Evolutionary conservation across 2,888 invertebrate genomes (phyloP), one percentile per base, ranked within the genome.

Genomic region (Caenorhabditis sulstoni): DNA sequence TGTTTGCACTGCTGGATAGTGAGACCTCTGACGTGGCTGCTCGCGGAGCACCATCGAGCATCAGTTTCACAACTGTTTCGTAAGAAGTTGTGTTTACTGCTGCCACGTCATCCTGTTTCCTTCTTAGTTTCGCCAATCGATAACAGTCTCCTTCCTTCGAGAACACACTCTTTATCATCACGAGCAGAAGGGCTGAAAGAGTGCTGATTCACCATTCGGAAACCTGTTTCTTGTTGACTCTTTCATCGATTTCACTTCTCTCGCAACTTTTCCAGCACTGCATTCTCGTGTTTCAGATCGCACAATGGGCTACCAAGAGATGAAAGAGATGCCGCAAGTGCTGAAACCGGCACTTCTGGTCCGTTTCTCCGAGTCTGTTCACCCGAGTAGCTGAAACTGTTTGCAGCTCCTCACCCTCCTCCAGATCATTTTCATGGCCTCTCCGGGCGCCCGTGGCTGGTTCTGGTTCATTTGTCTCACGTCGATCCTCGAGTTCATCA

Each of bases 341-440:
- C 35, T 81, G 45, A 83, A 83, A 55, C 83, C 83, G 14, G 61
- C 41, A n/a, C 49, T 81, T 39, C 39, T 83, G 66, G 80, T 80
- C 16, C 29, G 29, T 65, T 16, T 16, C n/a, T 55, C 35, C 22
- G 18, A 18, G 5, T 22, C 11, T 49, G 22, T 20, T 52, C 14
- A n/a, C n/a, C n/a, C n/a, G n/a, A n/a, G n/a, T n/a, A 11, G 20
- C 11, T 22, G 0, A 9, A 5, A 11, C 20, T 8, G 20, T 49
- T 45, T 81, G 18, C 65, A 81, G 74, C 66, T 81, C 16, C 68
- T 83, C 18, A 64, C 77, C 3, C 67, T 83, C 41, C 71, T 83
- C 22, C 83, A 83, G 65, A 77, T 80, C 35, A 78, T 81, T 20
- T 83, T 81, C 52, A 80, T 83, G 79, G 79, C 77, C 14, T 65